These are phyloP conservation scores for Drosophila multiciliata DNA, from an alignment of 2,888 invertebrate species.

Conservation along the genomic window DNA sequence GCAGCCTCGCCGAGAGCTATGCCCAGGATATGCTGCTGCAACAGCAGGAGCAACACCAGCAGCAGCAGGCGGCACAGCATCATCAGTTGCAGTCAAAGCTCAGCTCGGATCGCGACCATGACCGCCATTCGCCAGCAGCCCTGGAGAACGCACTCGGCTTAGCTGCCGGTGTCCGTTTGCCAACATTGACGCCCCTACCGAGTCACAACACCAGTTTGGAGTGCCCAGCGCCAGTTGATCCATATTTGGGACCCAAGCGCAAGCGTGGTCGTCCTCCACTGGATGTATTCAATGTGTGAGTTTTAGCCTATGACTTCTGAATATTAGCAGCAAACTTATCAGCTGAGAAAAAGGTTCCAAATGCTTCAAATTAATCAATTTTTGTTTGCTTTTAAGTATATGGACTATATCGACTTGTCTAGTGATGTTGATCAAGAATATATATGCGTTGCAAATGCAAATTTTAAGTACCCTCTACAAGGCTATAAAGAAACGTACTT, in stretches of 20 bases:
- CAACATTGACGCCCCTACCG: slow-evolving; percentile 81
- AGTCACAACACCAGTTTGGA: slow-evolving; percentile 47
- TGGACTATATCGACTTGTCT: too few species aligned
- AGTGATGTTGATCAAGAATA: too few species aligned
- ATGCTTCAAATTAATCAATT: not conserved
- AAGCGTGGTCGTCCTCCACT: slow-evolving; percentile 89
- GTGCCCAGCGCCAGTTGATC: slow-evolving; percentile 62
- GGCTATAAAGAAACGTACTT: too few species aligned
- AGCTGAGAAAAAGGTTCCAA: not conserved
- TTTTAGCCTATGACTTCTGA: not conserved
- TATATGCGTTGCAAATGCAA: too few species aligned
- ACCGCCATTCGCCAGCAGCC: slow-evolving; percentile 50
- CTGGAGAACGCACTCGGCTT: slow-evolving; percentile 46
- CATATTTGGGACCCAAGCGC: slow-evolving; percentile 85
- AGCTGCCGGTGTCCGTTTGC: slow-evolving; percentile 66
- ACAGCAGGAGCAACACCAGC: slow-evolving; percentile 46
- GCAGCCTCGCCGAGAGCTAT: slow-evolving; percentile 69
- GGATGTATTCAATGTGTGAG: slow-evolving; percentile 86
- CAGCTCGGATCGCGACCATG: slow-evolving; percentile 47
- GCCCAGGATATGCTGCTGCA: slow-evolving; percentile 64
- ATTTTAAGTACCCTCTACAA: too few species aligned
- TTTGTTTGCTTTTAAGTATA: not conserved
- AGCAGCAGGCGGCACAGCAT: slow-evolving; percentile 40
- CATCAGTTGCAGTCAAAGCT: slow-evolving; percentile 43
- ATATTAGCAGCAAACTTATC: too few species aligned